phyloP scores from a whole-genome alignment of 2,888 invertebrate genomes.

The Theretra japonica region DNA sequence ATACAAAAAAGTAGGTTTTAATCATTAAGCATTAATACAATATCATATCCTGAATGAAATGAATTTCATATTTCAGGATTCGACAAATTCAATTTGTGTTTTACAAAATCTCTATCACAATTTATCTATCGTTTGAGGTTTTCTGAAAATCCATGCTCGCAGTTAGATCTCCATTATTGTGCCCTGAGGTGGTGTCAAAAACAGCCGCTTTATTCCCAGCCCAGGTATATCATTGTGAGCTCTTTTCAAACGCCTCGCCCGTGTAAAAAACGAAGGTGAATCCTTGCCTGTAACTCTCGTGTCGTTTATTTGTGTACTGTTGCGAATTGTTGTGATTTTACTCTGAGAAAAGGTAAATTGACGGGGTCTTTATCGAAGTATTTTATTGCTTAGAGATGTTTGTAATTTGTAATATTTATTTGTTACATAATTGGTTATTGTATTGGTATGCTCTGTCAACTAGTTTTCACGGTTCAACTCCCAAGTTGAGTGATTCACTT shows the following conservation, averaged over 20 bases:
- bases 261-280: neutral
- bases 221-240: neutral
- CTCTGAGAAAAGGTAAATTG: neutral
- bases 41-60: no score
- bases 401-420: no score
- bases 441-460: no score
- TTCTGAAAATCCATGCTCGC: neutral
- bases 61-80: no score
- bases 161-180: neutral
- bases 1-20: no score
- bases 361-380: neutral
- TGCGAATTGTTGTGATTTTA: neutral
- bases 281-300: conserved; percentile 3
- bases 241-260: neutral
- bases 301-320: neutral
- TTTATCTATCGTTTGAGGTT: neutral
- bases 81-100: no score
- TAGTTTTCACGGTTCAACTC: no score
- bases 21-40: no score
- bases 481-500: no score
- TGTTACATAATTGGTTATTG: no score
- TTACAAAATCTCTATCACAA: neutral
- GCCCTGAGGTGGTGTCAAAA: conserved; percentile 17
- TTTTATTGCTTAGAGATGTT: neutral
- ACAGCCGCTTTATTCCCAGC: conserved; percentile 6